Evolutionary conservation across 2,113 vertebrate genomes (phyloP), one percentile per base, ranked within the genome.

Genomic region (Trematocara macrostoma): DNA sequence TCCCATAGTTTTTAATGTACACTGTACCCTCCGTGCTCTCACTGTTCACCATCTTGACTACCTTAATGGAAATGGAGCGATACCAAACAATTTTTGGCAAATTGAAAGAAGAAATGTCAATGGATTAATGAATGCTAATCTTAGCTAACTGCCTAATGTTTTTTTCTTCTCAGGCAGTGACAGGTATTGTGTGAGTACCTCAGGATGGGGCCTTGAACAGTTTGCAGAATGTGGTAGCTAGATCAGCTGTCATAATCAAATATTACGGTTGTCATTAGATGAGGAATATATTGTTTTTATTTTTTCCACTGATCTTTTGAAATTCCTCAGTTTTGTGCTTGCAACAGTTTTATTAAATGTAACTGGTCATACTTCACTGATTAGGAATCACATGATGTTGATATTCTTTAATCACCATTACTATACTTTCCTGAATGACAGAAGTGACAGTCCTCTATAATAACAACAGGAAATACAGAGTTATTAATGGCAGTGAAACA

Each of bases 361-460:
- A 76, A 76, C 26, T n/a, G 23, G 45, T 49, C 16, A 31, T 29
- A 76, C 23, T 31, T 49, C 16, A 31, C 6, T 82, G 56, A 84
- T 79, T 69, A 79, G 47, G 69, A 93, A 92, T 89, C 67, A 67
- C 79, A 87, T 76, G 9, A 71, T 78, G 20, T 64, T 88, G 79
- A 90, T 81, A 53, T 52, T 84, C 11, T 69, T 4, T 29, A 51
- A 38, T 85, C 53, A 78, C 81, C 23, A 89, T 92, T 90, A 92
- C 88, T 91, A 64, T 93, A 94, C 91, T 88, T 91, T 85, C 42
- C 26, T 91, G 8, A 47, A 93, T 3, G 47, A 94, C 88, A 78
- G 81, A 92, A 78, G 92, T 95, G 87, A 94, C 12, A 83, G 87
- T 79, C 84, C 38, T 94, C 84, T 88, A 94, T 96, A n/a, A 89